Conservation (phyloP, 2,888 invertebrate genomes). For the Cheilosia impressa region DNA sequence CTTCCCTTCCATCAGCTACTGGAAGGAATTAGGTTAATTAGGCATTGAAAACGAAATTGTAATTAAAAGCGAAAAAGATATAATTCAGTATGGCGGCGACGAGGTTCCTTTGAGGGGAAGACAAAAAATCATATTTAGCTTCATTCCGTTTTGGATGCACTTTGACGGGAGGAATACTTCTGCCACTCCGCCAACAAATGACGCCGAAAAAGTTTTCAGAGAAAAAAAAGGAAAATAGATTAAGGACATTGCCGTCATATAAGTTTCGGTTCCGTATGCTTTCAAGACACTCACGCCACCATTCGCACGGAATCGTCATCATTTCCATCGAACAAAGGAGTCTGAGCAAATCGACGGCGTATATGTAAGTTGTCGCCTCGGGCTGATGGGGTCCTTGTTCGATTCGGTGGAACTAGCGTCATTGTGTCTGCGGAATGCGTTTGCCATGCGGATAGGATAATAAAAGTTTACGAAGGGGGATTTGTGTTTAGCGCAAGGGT, state of each 20-base stretch:
- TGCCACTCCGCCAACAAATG: conserved; percentile 3
- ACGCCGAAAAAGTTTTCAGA: conserved; percentile 20
- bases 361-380: conserved; percentile 6
- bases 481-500: conserved; percentile 7
- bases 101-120: conserved; percentile 43
- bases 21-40: conserved; percentile 73
- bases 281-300: conserved; percentile 14
- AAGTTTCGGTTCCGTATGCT: conserved; percentile 59
- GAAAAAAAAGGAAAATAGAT: not conserved
- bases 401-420: conserved; percentile 25
- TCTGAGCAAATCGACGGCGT: conserved; percentile 32
- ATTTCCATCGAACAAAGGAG: not conserved
- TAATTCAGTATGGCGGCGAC: conserved; percentile 59
- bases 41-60: conserved; percentile 74
- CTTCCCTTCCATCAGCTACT: conserved; percentile 59
- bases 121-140: conserved; percentile 60
- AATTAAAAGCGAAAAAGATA: conserved; percentile 72
- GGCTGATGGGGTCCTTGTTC: conserved; percentile 23
- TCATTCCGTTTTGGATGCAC: conserved; percentile 40
- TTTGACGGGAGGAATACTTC: conserved; percentile 24
- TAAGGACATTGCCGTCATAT: conserved; percentile 21
- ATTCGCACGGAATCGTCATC: conserved; percentile 33
- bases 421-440: conserved; percentile 57
- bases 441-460: conserved; percentile 12
- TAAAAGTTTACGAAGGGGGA: conserved; percentile 35